phyloP scores from a whole-genome alignment of 2,797 vertebrate genomes.

The Euthynnus affinis region DNA sequence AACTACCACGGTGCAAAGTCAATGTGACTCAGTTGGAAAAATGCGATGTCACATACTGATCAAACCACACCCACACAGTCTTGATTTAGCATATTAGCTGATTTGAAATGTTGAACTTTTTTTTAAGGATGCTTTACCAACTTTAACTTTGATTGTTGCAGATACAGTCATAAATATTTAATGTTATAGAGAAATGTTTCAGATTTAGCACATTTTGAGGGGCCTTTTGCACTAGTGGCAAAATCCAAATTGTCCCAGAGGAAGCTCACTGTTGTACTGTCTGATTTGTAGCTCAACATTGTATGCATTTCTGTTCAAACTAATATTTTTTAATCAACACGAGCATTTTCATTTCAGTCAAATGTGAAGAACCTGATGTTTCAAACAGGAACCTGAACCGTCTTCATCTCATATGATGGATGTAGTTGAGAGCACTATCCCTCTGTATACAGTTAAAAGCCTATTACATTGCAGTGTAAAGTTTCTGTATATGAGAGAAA shows the following conservation, averaged over 20 bases:
- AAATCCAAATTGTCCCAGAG: background rate
- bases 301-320: background rate
- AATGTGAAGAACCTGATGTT: background rate
- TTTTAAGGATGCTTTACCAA: background rate
- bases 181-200: background rate
- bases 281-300: background rate
- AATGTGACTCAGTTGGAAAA: no score
- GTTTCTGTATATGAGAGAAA: slow-evolving; percentile 28
- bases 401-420: slow-evolving; percentile 27
- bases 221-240: background rate
- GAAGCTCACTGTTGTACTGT: background rate
- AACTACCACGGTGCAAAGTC: no score
- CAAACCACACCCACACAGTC: background rate
- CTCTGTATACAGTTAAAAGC: slow-evolving; percentile 42
- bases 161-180: no score
- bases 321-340: background rate
- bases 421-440: slow-evolving; percentile 29
- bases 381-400: slow-evolving; percentile 28
- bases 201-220: background rate
- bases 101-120: no score
- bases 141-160: no score
- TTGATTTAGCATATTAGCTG: no score
- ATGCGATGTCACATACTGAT: background rate
- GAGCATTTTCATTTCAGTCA: slow-evolving; percentile 1
- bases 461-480: slow-evolving; percentile 39